Percentiles rank a stretch among this genome's conserved stretches.
phyloP scores from a whole-genome alignment of 1,140 invertebrate genomes.

The Camponotus pennsylvanicus region DNA sequence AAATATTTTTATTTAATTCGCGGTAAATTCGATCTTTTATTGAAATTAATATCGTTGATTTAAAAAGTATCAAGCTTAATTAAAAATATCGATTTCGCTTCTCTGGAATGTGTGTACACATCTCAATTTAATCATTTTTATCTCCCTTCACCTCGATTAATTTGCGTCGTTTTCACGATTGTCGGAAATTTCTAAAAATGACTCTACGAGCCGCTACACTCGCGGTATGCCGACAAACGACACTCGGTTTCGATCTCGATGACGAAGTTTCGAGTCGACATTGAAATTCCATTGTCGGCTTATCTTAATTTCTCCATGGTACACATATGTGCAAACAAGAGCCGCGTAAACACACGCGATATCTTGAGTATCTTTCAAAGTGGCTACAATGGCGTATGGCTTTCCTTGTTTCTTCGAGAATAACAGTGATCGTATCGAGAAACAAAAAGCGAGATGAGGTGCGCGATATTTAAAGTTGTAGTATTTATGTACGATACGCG shows the following conservation, averaged over 20 bases:
- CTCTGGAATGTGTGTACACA: neutral
- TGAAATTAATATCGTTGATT: neutral
- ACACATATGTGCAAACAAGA: slow-evolving; percentile 60
- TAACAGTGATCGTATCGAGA: slow-evolving; percentile 39
- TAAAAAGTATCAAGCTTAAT: neutral
- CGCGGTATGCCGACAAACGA: slow-evolving; percentile 21
- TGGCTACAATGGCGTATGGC: neutral
- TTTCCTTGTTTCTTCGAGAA: slow-evolving; percentile 49
- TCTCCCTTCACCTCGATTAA: slow-evolving; percentile 2
- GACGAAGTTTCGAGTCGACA: slow-evolving; percentile 39
- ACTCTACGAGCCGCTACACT: slow-evolving; percentile 38
- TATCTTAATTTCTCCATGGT: slow-evolving; percentile 51
- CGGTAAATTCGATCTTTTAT: slow-evolving; percentile 21
- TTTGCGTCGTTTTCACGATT: neutral
- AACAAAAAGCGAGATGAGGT: slow-evolving; percentile 27
- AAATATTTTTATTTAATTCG: no score
- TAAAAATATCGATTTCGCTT: neutral
- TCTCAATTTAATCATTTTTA: slow-evolving; percentile 46
- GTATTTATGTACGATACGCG: neutral
- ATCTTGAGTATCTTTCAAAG: neutral
- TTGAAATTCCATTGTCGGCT: slow-evolving; percentile 63
- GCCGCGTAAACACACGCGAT: neutral
- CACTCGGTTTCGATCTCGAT: slow-evolving; percentile 6
- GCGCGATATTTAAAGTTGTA: neutral
- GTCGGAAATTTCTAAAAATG: slow-evolving; percentile 33